Percentiles rank a stretch among this genome's conserved stretches.
Conservation (phyloP, 2,113 vertebrate species). For the Gobius niger region DNA sequence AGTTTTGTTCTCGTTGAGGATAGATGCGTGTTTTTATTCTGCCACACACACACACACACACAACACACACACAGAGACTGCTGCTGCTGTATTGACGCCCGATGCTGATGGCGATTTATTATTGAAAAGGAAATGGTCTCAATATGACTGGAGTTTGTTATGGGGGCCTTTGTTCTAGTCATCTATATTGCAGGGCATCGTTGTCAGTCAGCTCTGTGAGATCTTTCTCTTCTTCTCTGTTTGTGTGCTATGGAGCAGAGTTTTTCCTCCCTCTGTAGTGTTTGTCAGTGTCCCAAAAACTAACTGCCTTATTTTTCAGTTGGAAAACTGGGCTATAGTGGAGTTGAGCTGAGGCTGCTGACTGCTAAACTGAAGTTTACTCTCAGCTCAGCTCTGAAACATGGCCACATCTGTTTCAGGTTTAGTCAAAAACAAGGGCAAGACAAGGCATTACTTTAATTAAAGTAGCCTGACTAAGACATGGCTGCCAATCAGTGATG, state of each 20-base stretch:
- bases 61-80: constrained; percentile 45
- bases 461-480: no score
- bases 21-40: constrained; percentile 68
- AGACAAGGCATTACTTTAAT: background rate
- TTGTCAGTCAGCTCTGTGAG: constrained; percentile 73
- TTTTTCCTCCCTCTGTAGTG: constrained; percentile 66
- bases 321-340: constrained; percentile 36
- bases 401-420: background rate
- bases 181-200: constrained; percentile 80
- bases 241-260: constrained; percentile 53
- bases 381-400: constrained; percentile 12
- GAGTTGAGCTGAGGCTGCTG: constrained; percentile 25
- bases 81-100: constrained; percentile 71
- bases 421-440: background rate
- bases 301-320: constrained; percentile 61
- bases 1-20: constrained; percentile 78
- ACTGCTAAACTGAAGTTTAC: constrained; percentile 17
- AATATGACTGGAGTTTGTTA: constrained; percentile 78
- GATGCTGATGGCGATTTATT: constrained; percentile 80
- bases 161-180: constrained; percentile 75
- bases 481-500: no score
- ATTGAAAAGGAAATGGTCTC: constrained; percentile 79
- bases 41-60: constrained; percentile 7
- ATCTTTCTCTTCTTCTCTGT: constrained; percentile 60
- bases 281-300: constrained; percentile 74